Evolutionary conservation across 2,888 invertebrate genomes (phyloP).

Genomic region (Apocheima hispidaria): DNA sequence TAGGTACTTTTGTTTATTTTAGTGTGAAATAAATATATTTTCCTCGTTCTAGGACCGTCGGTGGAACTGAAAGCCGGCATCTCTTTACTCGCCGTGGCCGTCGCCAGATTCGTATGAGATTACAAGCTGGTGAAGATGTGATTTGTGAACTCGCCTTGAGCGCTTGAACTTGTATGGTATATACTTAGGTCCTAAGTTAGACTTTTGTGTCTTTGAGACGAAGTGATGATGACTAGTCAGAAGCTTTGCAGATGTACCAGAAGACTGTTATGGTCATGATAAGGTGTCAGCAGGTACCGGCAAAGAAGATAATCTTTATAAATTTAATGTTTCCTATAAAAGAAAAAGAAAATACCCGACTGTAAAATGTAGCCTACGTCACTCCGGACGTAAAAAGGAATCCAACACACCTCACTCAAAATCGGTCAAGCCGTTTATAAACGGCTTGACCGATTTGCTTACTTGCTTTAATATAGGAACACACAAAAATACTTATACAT

Average conservation of each 20-base stretch:
- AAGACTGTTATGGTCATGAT: neutral
- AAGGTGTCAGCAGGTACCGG: neutral
- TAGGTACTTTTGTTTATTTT: neutral
- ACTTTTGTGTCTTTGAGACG: neutral
- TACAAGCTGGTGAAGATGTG: neutral
- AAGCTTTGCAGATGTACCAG: neutral
- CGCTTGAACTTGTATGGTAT: neutral
- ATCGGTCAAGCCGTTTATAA: too few relatives aligned
- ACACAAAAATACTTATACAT: too few relatives aligned
- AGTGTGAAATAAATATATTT: neutral
- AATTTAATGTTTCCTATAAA: too few relatives aligned
- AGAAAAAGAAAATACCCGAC: too few relatives aligned
- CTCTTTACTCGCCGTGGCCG: conserved; percentile 71
- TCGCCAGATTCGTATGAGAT: conserved; percentile 77
- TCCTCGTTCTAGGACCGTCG: conserved; percentile 51
- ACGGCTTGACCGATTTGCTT: too few relatives aligned
- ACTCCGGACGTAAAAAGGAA: too few relatives aligned
- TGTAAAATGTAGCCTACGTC: too few relatives aligned
- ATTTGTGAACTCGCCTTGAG: neutral
- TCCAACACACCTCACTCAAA: too few relatives aligned
- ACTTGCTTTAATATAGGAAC: too few relatives aligned
- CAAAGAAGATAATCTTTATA: too few relatives aligned
- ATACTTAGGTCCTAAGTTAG: conserved; percentile 1
- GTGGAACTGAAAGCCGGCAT: conserved; percentile 68
- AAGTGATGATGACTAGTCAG: neutral